A percentile compares a stretch with the other conserved stretches of the same genome.
Conservation (phyloP, 2,113 vertebrate genomes). For the Notothenia coriiceps region DNA sequence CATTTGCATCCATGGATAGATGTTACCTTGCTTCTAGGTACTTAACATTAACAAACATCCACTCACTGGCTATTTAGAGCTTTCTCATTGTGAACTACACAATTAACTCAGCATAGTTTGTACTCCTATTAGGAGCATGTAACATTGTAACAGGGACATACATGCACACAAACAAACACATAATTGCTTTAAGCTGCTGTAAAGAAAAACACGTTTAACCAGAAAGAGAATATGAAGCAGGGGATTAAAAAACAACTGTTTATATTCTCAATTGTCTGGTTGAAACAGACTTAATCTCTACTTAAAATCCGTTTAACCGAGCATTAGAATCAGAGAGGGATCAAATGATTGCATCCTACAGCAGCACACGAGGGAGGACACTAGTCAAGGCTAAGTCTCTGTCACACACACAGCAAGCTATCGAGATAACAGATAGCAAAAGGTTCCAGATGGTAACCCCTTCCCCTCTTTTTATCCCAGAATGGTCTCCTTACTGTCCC, state of each 20-base stretch:
- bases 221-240: conserved; percentile 4
- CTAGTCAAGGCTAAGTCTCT: conserved; percentile 19
- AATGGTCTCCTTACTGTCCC: conserved; percentile 42
- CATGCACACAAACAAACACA: neutral
- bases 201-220: neutral
- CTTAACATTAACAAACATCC: neutral
- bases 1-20: neutral
- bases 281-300: conserved; percentile 16
- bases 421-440: conserved; percentile 45
- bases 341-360: conserved; percentile 37
- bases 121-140: neutral
- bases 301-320: conserved; percentile 1
- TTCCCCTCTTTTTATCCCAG: conserved; percentile 10
- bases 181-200: neutral
- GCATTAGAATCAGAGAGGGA: conserved; percentile 6
- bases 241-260: neutral
- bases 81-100: neutral
- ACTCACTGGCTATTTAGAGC: neutral
- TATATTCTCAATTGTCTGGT: neutral
- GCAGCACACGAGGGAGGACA: conserved; percentile 6
- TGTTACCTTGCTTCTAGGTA: neutral
- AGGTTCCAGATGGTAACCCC: conserved; percentile 50
- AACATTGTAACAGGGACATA: neutral
- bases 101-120: neutral
- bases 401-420: conserved; percentile 2